Conservation (phyloP, 2,888 invertebrate genomes). For the Candidula unifasciata region DNA sequence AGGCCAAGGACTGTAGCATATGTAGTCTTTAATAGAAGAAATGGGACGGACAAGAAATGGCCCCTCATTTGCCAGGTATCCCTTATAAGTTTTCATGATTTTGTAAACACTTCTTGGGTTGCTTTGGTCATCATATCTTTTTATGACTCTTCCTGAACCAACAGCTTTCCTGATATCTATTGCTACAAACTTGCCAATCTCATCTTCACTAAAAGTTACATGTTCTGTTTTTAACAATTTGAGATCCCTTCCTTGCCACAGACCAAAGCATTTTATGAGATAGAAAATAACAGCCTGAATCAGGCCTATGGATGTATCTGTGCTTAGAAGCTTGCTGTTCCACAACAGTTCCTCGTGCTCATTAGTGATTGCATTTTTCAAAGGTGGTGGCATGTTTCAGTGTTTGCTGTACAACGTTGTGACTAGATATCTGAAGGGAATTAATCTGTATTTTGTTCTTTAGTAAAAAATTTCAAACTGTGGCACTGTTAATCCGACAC, state of each 20-base stretch:
- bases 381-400: slow-evolving; percentile 26
- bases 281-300: slow-evolving; percentile 50
- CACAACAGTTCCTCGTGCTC: slow-evolving; percentile 44
- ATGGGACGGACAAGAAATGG: slow-evolving; percentile 48
- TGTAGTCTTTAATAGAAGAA: slow-evolving; percentile 47
- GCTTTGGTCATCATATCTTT: slow-evolving; percentile 41
- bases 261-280: slow-evolving; percentile 47
- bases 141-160: slow-evolving; percentile 19
- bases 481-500: too few relatives aligned
- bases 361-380: slow-evolving; percentile 23
- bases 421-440: too few relatives aligned
- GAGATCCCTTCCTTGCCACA: slow-evolving; percentile 45
- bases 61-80: slow-evolving; percentile 48
- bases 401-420: too few relatives aligned
- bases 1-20: slow-evolving; percentile 48
- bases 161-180: slow-evolving; percentile 21
- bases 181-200: slow-evolving; percentile 38
- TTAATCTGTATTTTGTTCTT: too few relatives aligned
- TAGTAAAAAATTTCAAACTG: too few relatives aligned
- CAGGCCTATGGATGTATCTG: slow-evolving; percentile 39
- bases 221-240: slow-evolving; percentile 36
- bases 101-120: slow-evolving; percentile 50
- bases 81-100: slow-evolving; percentile 39
- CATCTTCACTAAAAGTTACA: slow-evolving; percentile 39
- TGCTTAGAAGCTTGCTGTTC: slow-evolving; percentile 28